Evolutionary conservation across 2,888 invertebrate species (phyloP), one percentile per base, ranked within the genome.

Genomic region (Polyommatus icarus): DNA sequence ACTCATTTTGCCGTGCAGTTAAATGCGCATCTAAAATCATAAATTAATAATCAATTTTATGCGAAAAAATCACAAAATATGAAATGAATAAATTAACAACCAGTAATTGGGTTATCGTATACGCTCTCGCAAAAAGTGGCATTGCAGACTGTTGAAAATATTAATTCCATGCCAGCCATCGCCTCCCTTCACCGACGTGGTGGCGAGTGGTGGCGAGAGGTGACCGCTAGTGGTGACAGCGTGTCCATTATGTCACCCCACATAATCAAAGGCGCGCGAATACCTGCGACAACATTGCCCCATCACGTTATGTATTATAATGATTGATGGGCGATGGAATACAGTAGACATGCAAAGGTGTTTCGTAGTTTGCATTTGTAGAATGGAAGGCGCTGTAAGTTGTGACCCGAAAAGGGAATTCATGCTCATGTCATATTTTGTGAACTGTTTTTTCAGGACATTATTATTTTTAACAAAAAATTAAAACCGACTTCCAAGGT

Each of bases 111-210:
- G 76, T 89, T 90, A 81, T 91, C 90, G 82, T 88, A 88, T 24
- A 87, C 81, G 18, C 85, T 82, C 77, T 90, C 88, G 83, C 94
- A 94, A 82, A 89, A 87, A 2, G 90, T 90, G 1, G 89, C 89
- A 81, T 94, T 94, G 84, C 94, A 94, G 80, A 94, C 86, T 59
- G 92, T 84, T 6, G 93, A 88, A 77, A 92, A 86, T 77, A 94
- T 91, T 36, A 94, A 85, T 61, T 92, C 91, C 82, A 93, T 80
- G 72, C 93, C 94, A 76, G 87, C 86, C 91, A 91, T 92, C 81
- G 85, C 88, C 77, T 72, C 54, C 54, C 54, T 54, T 54, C 54
- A 54, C 54, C 54, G 54, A 18, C 18, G 81, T 78, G 80, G 80
- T 61, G 61, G 73, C 75, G 81, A 77, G 50, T 50, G 76, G n/a